These are phyloP conservation scores for Arenaria interpres DNA, from an alignment of 2,113 vertebrate species.

Conservation along the genomic window DNA sequence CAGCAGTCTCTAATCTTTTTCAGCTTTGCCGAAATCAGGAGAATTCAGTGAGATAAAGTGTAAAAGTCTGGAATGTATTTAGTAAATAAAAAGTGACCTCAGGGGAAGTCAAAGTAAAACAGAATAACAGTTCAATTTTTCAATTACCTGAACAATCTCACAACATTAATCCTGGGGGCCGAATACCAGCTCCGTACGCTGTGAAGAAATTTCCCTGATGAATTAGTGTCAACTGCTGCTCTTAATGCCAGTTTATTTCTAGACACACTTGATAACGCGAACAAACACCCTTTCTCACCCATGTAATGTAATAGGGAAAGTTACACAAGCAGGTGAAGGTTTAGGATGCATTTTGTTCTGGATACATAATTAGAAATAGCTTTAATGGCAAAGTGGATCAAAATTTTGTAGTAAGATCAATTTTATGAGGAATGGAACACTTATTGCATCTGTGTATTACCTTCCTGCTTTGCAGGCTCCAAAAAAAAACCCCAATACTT, in stretches of 20 bases:
- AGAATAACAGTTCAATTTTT: background rate
- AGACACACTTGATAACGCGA: background rate
- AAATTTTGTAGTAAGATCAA: background rate
- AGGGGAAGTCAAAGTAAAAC: background rate
- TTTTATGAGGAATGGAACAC: background rate
- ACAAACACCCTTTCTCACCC: background rate
- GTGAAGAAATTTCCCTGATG: background rate
- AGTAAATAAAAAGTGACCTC: background rate
- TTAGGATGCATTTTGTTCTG: background rate
- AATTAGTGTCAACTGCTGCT: background rate
- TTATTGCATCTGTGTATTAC: background rate
- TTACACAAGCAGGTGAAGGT: background rate
- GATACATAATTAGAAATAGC: background rate
- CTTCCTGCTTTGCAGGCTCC: background rate
- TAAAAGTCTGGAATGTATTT: background rate
- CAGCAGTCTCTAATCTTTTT: background rate
- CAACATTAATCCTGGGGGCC: background rate
- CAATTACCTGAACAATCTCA: background rate
- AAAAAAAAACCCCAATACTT: background rate
- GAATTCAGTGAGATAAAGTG: background rate
- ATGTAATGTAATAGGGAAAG: background rate
- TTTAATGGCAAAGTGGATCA: background rate
- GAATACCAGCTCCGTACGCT: background rate
- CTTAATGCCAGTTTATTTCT: background rate
- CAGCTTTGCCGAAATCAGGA: background rate